Evolutionary conservation across 92 coral and sea anemone genomes (phyloP).

Genomic region (Virgularia gustaviana): DNA sequence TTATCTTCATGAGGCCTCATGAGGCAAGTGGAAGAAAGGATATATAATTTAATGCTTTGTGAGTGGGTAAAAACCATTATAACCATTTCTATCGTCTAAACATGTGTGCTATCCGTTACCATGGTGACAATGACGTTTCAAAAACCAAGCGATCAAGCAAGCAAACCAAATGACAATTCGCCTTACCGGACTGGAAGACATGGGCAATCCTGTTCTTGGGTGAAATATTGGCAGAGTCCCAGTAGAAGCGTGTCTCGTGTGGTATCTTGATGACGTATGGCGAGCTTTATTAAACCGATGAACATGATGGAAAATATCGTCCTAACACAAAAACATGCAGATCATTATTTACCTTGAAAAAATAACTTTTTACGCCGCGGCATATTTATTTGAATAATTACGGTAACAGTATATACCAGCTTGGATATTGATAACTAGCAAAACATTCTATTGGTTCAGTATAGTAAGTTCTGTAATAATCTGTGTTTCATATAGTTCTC

Average conservation of each 20-base stretch:
- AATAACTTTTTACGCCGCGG: no score
- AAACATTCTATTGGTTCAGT: no score
- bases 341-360: no score
- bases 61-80: no score
- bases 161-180: not conserved
- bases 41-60: not conserved
- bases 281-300: not conserved
- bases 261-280: constrained; percentile 11
- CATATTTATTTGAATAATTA: no score
- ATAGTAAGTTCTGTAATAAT: no score
- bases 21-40: not conserved
- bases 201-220: constrained; percentile 86
- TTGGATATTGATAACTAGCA: no score
- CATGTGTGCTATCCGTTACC: not conserved
- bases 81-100: not conserved
- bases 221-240: constrained; percentile 90
- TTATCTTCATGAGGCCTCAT: no score
- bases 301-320: constrained; percentile 10
- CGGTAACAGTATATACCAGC: no score
- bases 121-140: not conserved
- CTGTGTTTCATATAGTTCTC: no score
- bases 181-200: constrained; percentile 97
- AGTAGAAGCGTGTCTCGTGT: constrained; percentile 48
- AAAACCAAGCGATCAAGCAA: not conserved
- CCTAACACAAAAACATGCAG: not conserved